These are phyloP conservation scores for Serrognathus titanus DNA, from an alignment of 2,888 invertebrate genomes.

Conservation along the genomic window DNA sequence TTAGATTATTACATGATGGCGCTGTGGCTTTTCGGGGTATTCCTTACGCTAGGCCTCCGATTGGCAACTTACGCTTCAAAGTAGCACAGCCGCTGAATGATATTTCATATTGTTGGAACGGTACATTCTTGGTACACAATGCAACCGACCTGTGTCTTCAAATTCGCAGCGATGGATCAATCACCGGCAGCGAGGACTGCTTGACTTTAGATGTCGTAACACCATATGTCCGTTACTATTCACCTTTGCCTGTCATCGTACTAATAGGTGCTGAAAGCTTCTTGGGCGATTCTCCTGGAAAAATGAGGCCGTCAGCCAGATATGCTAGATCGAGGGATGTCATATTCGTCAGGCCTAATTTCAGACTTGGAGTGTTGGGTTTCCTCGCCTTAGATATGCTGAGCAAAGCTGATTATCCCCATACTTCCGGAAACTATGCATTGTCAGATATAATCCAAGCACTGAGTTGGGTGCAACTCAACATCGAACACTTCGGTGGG, in stretches of 20 bases:
- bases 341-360: conserved; percentile 83
- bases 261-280: conserved; percentile 76
- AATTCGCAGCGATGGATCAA: conserved; percentile 62
- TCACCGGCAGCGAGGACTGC: conserved; percentile 75
- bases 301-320: conserved; percentile 69
- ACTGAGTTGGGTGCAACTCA: conserved; percentile 75
- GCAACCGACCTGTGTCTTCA: conserved; percentile 68
- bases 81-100: conserved; percentile 64
- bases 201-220: conserved; percentile 79
- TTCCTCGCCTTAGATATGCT: conserved; percentile 74
- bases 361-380: conserved; percentile 62
- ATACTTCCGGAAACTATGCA: conserved; percentile 81
- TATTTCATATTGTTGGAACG: conserved; percentile 76
- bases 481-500: conserved; percentile 82
- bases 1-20: conserved; percentile 69
- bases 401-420: conserved; percentile 66
- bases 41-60: conserved; percentile 75
- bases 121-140: conserved; percentile 65
- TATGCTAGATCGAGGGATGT: conserved; percentile 74
- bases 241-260: conserved; percentile 78
- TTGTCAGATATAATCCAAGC: conserved; percentile 75
- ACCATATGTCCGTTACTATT: conserved; percentile 74
- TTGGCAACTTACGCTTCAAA: conserved; percentile 66
- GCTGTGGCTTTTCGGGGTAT: conserved; percentile 79
- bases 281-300: conserved; percentile 73